Evolutionary conservation across 2,113 vertebrate species (phyloP).

Genomic region (Vombatus ursinus): DNA sequence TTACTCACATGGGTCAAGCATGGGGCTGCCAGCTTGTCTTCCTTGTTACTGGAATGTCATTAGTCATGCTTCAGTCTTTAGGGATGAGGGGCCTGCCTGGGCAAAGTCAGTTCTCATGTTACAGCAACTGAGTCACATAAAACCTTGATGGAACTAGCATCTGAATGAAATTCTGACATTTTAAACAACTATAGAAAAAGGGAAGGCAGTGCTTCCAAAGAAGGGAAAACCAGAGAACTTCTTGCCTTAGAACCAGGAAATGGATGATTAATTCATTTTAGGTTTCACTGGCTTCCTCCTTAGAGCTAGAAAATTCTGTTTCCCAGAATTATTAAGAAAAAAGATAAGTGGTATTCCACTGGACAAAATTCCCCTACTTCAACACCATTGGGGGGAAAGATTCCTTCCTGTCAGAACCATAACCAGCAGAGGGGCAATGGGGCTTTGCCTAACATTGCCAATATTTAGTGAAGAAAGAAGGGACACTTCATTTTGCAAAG

Average conservation of each 20-base stretch:
- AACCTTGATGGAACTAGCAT: background rate
- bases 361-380: background rate
- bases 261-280: background rate
- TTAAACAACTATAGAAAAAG: background rate
- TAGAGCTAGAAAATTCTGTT: background rate
- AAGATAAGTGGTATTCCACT: background rate
- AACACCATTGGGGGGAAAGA: background rate
- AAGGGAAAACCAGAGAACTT: background rate
- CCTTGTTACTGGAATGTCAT: background rate
- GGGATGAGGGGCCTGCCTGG: background rate
- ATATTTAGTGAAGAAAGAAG: background rate
- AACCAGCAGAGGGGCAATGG: background rate
- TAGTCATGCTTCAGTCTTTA: background rate
- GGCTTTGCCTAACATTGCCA: background rate
- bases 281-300: background rate
- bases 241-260: background rate
- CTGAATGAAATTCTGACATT: background rate
- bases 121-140: background rate
- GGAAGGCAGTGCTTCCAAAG: background rate
- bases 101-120: background rate
- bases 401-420: background rate
- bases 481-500: background rate
- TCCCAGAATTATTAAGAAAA: background rate
- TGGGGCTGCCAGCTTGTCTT: background rate
- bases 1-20: background rate